Evolutionary conservation across 2,113 vertebrate genomes (phyloP), one percentile per base, ranked within the genome.

Genomic region (Morone saxatilis): DNA sequence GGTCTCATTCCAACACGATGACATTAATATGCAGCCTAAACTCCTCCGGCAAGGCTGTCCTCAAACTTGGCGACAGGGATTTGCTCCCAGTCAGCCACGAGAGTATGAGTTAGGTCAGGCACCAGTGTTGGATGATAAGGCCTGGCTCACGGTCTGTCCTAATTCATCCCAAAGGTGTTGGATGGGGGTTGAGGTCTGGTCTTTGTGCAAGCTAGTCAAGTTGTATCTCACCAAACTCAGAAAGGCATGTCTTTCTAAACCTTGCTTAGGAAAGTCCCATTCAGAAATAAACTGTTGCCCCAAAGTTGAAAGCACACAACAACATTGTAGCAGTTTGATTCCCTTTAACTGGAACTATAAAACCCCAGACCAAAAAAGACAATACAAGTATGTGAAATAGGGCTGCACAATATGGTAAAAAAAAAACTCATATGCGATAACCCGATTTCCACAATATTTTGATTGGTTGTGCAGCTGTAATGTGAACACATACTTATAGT

Each of bases 171-270:
- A 25, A 54, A 61, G 14, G 47, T 54, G 54, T 48, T 62, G 40
- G 56, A 61, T 31, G 40, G 36, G 22, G 38, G 74, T 14, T 48
- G 45, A 68, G 54, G 61, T 81, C 53, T 60, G 43, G 45, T 19
- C 25, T 41, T 47, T 72, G 31, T 41, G 14, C 54, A 66, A 25
- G 31, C 31, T 31, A 31, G 31, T 31, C 31, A 31, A 31, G 31
- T 31, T 31, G 31, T 31, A 31, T 10, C 22, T 54, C 19, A 19
- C 22, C 69, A 48, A 38, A 43, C 10, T 43, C 45, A 69, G 63
- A 22, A 40, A 38, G 16, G 8, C 12, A 47, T 4, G 19, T 40
- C 4, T 70, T 70, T 61, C 12, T 70, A 4, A 31, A 8, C 16
- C 48, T 45, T 45, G 38, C 57, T 31, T 4, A 31, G 31, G 31